Conservation (phyloP, 2,888 invertebrate species). For the Tetropium fuscum region DNA sequence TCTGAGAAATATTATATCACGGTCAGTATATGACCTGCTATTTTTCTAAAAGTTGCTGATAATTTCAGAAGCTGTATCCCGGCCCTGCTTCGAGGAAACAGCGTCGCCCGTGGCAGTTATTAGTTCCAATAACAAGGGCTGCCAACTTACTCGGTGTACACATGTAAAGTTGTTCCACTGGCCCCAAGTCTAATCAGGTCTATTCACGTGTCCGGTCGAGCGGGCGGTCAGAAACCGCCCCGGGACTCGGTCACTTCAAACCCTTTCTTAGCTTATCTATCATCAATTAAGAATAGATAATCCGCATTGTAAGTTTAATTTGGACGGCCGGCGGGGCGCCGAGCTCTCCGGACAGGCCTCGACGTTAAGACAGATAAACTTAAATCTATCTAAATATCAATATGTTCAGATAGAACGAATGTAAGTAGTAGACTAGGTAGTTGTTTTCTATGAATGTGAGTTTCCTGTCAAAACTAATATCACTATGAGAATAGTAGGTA, state of each 20-base stretch:
- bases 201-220: constrained; percentile 54
- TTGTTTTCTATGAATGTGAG: too few relatives aligned
- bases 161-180: constrained; percentile 55
- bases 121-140: constrained; percentile 63
- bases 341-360: too few relatives aligned
- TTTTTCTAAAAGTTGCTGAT: constrained; percentile 40
- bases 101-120: constrained; percentile 58
- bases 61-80: constrained; percentile 56
- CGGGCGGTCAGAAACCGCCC: constrained; percentile 52
- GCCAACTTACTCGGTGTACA: constrained; percentile 54
- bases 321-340: too few relatives aligned
- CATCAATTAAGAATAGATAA: constrained; percentile 58
- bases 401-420: too few relatives aligned
- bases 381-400: too few relatives aligned
- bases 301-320: constrained; percentile 38
- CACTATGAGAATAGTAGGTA: too few relatives aligned
- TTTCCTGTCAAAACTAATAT: too few relatives aligned
- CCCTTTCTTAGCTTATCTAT: constrained; percentile 57
- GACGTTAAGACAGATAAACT: too few relatives aligned
- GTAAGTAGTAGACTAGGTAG: too few relatives aligned
- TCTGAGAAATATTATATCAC: constrained; percentile 8
- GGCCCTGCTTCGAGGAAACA: constrained; percentile 53
- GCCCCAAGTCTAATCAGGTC: constrained; percentile 59
- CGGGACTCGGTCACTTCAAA: constrained; percentile 57
- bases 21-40: not conserved